Percentiles rank a stretch among this genome's conserved stretches.
phyloP scores from a whole-genome alignment of 2,888 invertebrate species.

The Therioaphis trifolii region DNA sequence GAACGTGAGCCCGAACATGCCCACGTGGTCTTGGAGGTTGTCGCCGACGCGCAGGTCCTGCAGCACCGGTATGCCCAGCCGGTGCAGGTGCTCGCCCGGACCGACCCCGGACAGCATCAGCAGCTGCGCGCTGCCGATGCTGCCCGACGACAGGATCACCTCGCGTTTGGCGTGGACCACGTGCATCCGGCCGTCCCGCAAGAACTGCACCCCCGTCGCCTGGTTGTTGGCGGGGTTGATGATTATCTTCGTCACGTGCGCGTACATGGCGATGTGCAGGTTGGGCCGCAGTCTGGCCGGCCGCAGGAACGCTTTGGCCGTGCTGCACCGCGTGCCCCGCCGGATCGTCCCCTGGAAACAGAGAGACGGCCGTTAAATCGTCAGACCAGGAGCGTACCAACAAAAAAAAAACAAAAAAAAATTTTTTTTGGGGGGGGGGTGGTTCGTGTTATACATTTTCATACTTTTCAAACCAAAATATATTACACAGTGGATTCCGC shows the following conservation, averaged over 20 bases:
- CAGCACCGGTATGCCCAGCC: conserved; percentile 79
- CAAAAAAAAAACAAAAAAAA: no score
- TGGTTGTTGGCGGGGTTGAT: conserved; percentile 81
- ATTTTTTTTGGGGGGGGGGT: no score
- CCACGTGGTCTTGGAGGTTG: conserved; percentile 89
- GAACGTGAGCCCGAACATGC: conserved; percentile 81
- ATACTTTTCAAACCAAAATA: no score
- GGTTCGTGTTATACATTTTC: no score
- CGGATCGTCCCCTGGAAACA: conserved; percentile 75
- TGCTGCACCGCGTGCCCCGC: conserved; percentile 84
- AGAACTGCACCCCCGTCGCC: conserved; percentile 84
- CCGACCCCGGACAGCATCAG: conserved; percentile 91
- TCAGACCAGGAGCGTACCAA: no score
- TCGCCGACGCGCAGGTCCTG: conserved; percentile 79
- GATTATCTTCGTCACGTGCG: conserved; percentile 81
- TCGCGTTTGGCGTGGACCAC: conserved; percentile 68
- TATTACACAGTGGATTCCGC: no score
- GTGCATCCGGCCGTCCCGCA: conserved; percentile 78
- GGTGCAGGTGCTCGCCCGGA: conserved; percentile 77
- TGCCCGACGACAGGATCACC: conserved; percentile 87
- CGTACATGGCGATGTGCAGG: conserved; percentile 83
- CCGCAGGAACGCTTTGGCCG: conserved; percentile 86
- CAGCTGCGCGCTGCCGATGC: conserved; percentile 91
- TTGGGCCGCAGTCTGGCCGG: conserved; percentile 82
- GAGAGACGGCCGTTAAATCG: not conserved